Percentiles rank a stretch among this genome's conserved stretches.
Conservation (phyloP, 2,888 invertebrate genomes). For the Thera britannica region DNA sequence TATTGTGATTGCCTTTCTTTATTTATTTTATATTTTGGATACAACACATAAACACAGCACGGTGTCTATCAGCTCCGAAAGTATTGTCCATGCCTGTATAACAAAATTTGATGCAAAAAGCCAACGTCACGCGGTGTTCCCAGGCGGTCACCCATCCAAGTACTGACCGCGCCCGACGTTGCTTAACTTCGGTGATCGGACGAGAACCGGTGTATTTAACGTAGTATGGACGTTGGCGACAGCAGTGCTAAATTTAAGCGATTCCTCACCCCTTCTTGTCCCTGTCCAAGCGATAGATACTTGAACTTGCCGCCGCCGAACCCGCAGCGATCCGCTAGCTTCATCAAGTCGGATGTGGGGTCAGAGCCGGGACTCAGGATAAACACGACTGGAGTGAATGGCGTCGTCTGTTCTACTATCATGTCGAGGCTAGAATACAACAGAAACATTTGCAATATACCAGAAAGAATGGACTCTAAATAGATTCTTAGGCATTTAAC, state of each 20-base stretch:
- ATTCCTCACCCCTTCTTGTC: slow-evolving; percentile 91
- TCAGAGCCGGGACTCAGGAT: slow-evolving; percentile 97
- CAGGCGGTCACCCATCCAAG: slow-evolving; percentile 67
- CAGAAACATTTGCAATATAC: background rate
- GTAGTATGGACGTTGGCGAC: slow-evolving; percentile 34
- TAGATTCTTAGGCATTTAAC: background rate
- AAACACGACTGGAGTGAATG: slow-evolving; percentile 95
- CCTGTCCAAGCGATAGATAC: slow-evolving; percentile 96
- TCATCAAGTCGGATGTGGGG: slow-evolving; percentile 94
- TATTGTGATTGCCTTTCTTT: no score
- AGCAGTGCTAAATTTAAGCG: background rate
- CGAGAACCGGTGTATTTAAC: slow-evolving; percentile 62
- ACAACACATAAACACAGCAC: no score
- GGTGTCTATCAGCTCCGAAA: no score
- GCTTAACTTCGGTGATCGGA: slow-evolving; percentile 80
- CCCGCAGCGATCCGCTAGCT: slow-evolving; percentile 88
- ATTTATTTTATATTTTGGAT: no score
- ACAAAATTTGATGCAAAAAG: slow-evolving; percentile 48
- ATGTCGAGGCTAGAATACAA: slow-evolving; percentile 87
- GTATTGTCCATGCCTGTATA: background rate
- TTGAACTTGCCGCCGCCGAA: slow-evolving; percentile 92
- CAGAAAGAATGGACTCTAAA: background rate
- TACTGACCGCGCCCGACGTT: slow-evolving; percentile 78
- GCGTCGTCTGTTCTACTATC: slow-evolving; percentile 93
- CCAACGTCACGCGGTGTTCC: slow-evolving; percentile 63